These are phyloP conservation scores for Spermophilus dauricus DNA, from an alignment of 2,113 vertebrate species.

Conservation along the genomic window DNA sequence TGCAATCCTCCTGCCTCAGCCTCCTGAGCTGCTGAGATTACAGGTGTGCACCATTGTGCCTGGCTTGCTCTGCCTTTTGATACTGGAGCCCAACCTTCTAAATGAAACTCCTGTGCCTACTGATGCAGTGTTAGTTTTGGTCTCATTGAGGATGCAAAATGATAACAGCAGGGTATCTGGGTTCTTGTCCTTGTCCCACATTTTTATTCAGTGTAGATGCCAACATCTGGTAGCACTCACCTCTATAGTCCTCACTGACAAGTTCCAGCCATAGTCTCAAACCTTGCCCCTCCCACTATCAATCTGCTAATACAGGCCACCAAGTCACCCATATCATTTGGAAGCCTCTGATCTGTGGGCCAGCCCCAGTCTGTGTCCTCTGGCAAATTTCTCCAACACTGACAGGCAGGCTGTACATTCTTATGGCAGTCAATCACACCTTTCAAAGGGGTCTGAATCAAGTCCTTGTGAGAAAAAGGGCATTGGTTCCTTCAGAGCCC, in stretches of 20 bases:
- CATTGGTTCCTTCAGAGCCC: not conserved
- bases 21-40: too few species aligned
- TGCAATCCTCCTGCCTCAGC: too few species aligned
- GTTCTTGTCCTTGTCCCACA: not conserved
- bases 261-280: not conserved
- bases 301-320: not conserved
- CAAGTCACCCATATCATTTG: not conserved
- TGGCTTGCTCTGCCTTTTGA: not conserved
- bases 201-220: not conserved
- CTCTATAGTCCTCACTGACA: not conserved
- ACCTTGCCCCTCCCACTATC: not conserved
- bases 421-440: not conserved
- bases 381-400: too few species aligned
- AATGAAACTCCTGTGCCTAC: not conserved
- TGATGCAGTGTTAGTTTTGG: not conserved
- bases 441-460: not conserved
- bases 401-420: not conserved
- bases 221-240: not conserved
- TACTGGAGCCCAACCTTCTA: not conserved
- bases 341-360: not conserved
- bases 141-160: not conserved
- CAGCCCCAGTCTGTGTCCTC: not conserved
- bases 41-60: too few species aligned
- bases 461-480: not conserved
- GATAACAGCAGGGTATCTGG: not conserved